Percentiles rank a stretch among this genome's conserved stretches.
These are phyloP conservation scores for Trissolcus brochymenae DNA, from an alignment of 2,888 invertebrate genomes.

Conservation along the genomic window DNA sequence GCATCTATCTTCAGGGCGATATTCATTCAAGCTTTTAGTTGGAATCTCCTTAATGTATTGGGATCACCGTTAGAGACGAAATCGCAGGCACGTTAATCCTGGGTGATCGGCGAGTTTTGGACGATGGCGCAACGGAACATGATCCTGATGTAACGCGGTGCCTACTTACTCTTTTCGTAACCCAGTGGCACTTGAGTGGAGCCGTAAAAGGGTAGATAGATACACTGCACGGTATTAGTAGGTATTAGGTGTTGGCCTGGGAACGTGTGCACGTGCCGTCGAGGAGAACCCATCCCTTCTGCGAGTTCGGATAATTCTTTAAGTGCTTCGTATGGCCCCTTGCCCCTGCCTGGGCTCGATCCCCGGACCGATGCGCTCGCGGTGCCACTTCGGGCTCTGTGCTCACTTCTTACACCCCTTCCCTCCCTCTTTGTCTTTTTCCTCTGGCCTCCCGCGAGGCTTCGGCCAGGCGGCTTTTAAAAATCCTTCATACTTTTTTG, in stretches of 20 bases:
- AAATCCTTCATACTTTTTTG: slow-evolving; percentile 54
- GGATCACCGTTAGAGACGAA: slow-evolving; percentile 23
- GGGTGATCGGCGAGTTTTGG: slow-evolving; percentile 24
- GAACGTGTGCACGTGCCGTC: slow-evolving; percentile 74
- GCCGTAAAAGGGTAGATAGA: slow-evolving; percentile 76
- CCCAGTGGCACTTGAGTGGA: slow-evolving; percentile 68
- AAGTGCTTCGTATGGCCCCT: slow-evolving; percentile 74
- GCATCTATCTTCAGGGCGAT: not conserved
- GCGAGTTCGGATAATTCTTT: slow-evolving; percentile 76
- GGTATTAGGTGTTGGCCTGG: slow-evolving; percentile 77
- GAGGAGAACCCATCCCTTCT: slow-evolving; percentile 66
- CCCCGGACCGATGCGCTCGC: slow-evolving; percentile 57
- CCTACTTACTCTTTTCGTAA: slow-evolving; percentile 58
- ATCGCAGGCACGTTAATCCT: slow-evolving; percentile 47
- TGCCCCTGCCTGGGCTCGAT: slow-evolving; percentile 53
- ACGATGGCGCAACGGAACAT: slow-evolving; percentile 9
- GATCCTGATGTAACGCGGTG: slow-evolving; percentile 32
- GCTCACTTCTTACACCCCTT: slow-evolving; percentile 35
- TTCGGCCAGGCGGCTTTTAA: slow-evolving; percentile 58
- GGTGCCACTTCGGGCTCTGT: slow-evolving; percentile 56
- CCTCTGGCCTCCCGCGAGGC: slow-evolving; percentile 45
- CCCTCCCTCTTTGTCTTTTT: slow-evolving; percentile 39
- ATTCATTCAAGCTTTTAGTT: slow-evolving; percentile 34
- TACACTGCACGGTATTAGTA: slow-evolving; percentile 75
- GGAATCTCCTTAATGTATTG: slow-evolving; percentile 29